phyloP scores from a whole-genome alignment of 1,140 invertebrate species.

The Leptonema lineaticorne region DNA sequence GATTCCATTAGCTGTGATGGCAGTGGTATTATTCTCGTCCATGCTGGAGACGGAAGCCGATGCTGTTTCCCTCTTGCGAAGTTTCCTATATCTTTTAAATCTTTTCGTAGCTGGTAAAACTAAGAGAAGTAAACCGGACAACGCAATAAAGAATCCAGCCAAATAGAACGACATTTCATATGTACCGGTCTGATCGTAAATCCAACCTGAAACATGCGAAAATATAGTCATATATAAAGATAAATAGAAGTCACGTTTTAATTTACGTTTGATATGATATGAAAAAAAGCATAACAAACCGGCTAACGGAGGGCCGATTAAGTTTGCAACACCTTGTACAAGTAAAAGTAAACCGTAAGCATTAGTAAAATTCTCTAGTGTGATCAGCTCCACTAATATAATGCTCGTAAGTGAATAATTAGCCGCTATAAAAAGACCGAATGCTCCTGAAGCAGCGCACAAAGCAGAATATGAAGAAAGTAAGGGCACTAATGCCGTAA shows the following conservation, averaged over 20 bases:
- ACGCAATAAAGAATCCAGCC: slow-evolving; percentile 79
- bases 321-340: slow-evolving; percentile 85
- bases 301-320: slow-evolving; percentile 83
- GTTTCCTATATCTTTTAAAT: slow-evolving; percentile 45
- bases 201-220: slow-evolving; percentile 65
- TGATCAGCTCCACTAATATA: slow-evolving; percentile 82
- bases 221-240: not conserved
- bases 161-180: slow-evolving; percentile 87
- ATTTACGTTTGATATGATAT: not conserved
- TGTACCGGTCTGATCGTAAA: slow-evolving; percentile 74
- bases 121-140: slow-evolving; percentile 80
- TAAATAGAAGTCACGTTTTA: no score
- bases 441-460: slow-evolving; percentile 66
- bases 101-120: slow-evolving; percentile 61
- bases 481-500: slow-evolving; percentile 71
- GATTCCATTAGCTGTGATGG: slow-evolving; percentile 33
- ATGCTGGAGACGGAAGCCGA: slow-evolving; percentile 31
- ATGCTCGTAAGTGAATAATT: slow-evolving; percentile 86
- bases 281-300: slow-evolving; percentile 56
- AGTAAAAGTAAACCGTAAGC: slow-evolving; percentile 85
- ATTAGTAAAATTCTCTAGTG: slow-evolving; percentile 84
- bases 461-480: slow-evolving; percentile 61
- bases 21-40: slow-evolving; percentile 22
- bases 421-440: slow-evolving; percentile 83
- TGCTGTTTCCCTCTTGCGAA: slow-evolving; percentile 21